phyloP scores from a whole-genome alignment of 2,797 vertebrate genomes.

The Myripristis murdjan region DNA sequence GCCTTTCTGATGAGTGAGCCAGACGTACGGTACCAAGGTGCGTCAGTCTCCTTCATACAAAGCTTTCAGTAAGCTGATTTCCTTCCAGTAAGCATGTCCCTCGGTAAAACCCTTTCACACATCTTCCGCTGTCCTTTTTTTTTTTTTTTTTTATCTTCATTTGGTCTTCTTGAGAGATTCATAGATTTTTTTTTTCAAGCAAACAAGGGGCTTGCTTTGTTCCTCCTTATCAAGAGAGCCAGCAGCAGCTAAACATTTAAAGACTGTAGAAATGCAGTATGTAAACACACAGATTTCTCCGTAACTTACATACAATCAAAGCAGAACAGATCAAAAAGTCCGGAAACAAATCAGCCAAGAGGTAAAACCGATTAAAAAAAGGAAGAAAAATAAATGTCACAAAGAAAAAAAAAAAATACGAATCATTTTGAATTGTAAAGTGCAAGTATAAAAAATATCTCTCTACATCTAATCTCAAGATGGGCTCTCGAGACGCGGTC shows the following conservation, averaged over 20 bases:
- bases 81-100: conserved; percentile 55
- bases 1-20: conserved; percentile 66
- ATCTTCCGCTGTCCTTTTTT: conserved; percentile 53
- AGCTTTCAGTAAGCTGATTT: conserved; percentile 56
- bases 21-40: conserved; percentile 51
- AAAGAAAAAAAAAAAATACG: conserved; percentile 64
- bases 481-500: conserved; percentile 74
- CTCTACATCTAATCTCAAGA: conserved; percentile 77
- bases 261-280: conserved; percentile 82
- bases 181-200: conserved; percentile 69
- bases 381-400: conserved; percentile 48
- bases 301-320: conserved; percentile 64
- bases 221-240: conserved; percentile 75
- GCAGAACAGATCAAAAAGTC: conserved; percentile 59
- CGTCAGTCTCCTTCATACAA: conserved; percentile 35
- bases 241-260: conserved; percentile 75
- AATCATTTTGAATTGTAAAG: conserved; percentile 84
- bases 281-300: conserved; percentile 81
- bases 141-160: conserved; percentile 69
- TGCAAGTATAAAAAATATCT: conserved; percentile 86
- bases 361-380: conserved; percentile 74
- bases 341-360: conserved; percentile 78
- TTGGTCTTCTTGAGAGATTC: conserved; percentile 86
- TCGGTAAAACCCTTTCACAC: conserved; percentile 48
- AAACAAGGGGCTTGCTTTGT: conserved; percentile 73